These are phyloP conservation scores for Anolis carolinensis DNA, from an alignment of 2,113 vertebrate genomes.

Conservation along the genomic window DNA sequence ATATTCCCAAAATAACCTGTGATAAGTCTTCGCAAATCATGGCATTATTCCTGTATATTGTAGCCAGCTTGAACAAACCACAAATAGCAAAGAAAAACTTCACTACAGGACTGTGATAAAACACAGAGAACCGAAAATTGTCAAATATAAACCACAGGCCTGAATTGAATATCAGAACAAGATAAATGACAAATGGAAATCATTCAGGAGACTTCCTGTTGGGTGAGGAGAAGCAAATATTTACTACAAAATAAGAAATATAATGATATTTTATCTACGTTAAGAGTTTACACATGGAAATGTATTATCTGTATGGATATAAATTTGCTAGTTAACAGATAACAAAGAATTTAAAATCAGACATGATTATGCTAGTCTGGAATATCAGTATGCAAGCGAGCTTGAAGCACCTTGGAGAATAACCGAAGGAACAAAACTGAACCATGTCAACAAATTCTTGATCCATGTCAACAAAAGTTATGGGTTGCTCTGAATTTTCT, in stretches of 20 bases:
- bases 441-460: too few relatives aligned
- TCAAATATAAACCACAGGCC: neutral
- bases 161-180: neutral
- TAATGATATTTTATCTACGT: neutral
- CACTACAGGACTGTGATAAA: neutral
- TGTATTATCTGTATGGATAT: neutral
- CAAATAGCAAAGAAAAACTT: constrained; percentile 12
- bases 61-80: neutral
- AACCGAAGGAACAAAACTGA: too few relatives aligned
- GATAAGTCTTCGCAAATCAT: constrained; percentile 3
- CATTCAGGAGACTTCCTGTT: neutral
- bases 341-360: neutral
- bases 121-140: neutral
- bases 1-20: neutral
- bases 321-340: neutral
- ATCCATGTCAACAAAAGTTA: too few relatives aligned
- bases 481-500: too few relatives aligned
- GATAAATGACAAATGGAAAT: constrained; percentile 8
- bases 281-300: neutral
- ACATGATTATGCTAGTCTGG: too few relatives aligned
- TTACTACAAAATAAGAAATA: neutral
- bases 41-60: neutral
- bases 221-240: neutral
- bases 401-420: too few relatives aligned
- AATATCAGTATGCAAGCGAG: too few relatives aligned